Evolutionary conservation across 2,888 invertebrate species (phyloP).

Genomic region (Macrosiphum euphorbiae): DNA sequence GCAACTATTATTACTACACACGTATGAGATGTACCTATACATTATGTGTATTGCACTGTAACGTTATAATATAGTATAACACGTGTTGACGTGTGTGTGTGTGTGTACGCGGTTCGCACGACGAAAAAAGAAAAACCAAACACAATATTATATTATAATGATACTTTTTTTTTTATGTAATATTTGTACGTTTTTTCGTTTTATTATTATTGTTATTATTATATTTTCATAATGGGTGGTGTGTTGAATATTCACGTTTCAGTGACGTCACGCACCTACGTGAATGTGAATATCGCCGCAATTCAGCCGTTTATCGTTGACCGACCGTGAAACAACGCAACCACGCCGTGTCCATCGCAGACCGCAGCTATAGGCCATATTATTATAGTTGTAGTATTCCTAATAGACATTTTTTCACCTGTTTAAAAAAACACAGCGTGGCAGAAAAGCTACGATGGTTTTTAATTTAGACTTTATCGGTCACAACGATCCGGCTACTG

Average conservation of each 20-base stretch:
- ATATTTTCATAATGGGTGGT: slow-evolving; percentile 1
- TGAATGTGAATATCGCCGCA: neutral
- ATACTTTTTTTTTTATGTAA: slow-evolving; percentile 4
- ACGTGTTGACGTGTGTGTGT: neutral
- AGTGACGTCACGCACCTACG: slow-evolving; percentile 45
- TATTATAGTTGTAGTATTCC: neutral
- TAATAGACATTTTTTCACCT: neutral
- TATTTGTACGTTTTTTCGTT: neutral
- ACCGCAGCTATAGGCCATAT: neutral
- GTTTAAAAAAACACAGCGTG: neutral
- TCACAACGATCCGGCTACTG: neutral
- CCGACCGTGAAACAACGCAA: slow-evolving; percentile 6
- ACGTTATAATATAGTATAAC: neutral
- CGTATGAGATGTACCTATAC: neutral
- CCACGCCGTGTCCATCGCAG: neutral
- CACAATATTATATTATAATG: neutral
- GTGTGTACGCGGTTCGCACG: neutral
- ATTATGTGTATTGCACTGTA: slow-evolving; percentile 2
- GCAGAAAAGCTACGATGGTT: neutral
- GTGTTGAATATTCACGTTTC: slow-evolving; percentile 44
- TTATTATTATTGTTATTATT: slow-evolving; percentile 5
- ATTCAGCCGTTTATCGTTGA: slow-evolving; percentile 13
- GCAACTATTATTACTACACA: neutral
- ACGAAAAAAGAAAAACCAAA: slow-evolving; percentile 11
- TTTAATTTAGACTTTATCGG: neutral